These are phyloP conservation scores for Rattus rattus DNA, from an alignment of 2,113 vertebrate genomes.

Conservation along the genomic window DNA sequence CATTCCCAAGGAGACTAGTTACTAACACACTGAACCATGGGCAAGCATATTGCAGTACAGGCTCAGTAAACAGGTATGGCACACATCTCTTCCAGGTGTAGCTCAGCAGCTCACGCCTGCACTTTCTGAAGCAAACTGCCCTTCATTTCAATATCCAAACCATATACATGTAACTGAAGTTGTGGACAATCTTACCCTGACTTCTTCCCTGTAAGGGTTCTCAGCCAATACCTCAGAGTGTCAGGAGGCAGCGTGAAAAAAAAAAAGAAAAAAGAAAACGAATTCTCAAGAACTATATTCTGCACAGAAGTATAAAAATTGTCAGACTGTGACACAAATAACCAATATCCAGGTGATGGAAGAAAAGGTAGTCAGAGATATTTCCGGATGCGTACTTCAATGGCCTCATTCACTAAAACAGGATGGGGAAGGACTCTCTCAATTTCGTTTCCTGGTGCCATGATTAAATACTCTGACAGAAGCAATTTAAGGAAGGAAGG, in stretches of 20 bases:
- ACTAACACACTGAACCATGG: conserved; percentile 15
- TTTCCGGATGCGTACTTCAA: neutral
- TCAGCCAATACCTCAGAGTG: neutral
- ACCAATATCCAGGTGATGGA: neutral
- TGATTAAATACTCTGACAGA: neutral
- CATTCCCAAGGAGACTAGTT: conserved; percentile 44
- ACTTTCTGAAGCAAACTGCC: conserved; percentile 56
- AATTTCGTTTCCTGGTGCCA: neutral
- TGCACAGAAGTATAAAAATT: neutral
- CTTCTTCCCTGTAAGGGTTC: conserved; percentile 32
- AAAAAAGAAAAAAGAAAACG: neutral
- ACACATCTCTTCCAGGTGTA: neutral
- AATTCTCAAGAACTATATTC: conserved; percentile 18
- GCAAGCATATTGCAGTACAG: neutral
- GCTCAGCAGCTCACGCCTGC: conserved; percentile 56
- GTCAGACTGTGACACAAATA: neutral
- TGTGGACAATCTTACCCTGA: conserved; percentile 34
- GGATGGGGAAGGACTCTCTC: neutral
- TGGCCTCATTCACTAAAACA: neutral
- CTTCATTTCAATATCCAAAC: conserved; percentile 42
- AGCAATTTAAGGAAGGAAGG: neutral
- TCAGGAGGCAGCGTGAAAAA: neutral
- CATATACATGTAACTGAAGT: neutral
- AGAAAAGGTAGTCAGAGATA: neutral
- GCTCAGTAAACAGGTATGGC: conserved; percentile 21